These are phyloP conservation scores for Liopterus haemorrhoidalis DNA, from an alignment of 2,888 invertebrate species.

Conservation along the genomic window DNA sequence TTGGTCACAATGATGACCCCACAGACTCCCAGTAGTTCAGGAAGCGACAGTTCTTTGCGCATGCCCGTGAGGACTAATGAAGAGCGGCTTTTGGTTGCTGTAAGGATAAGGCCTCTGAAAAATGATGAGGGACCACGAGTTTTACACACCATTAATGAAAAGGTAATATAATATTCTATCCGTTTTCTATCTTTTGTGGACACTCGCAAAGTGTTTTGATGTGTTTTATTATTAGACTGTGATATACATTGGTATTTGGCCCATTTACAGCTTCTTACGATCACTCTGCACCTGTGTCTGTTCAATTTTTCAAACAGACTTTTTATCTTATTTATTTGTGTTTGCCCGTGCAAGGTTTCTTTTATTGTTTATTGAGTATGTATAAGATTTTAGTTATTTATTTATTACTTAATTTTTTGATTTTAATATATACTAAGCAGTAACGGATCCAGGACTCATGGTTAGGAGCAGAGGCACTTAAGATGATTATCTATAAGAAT, in stretches of 20 bases:
- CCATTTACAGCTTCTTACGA: constrained; percentile 4
- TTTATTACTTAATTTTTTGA: no score
- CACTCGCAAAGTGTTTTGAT: constrained; percentile 27
- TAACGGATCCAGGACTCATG: no score
- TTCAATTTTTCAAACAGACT: no score
- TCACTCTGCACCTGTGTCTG: constrained; percentile 15
- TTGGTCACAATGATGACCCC: constrained; percentile 40
- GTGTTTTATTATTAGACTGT: constrained; percentile 20
- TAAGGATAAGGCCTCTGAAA: constrained; percentile 80
- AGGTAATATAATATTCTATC: constrained; percentile 56
- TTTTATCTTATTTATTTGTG: no score
- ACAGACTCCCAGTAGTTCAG: constrained; percentile 44
- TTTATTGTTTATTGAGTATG: no score
- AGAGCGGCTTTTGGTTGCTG: constrained; percentile 62
- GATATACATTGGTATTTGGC: neutral
- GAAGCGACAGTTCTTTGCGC: constrained; percentile 41
- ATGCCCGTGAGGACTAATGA: constrained; percentile 40
- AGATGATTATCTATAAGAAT: no score
- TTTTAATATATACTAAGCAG: no score
- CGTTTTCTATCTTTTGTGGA: constrained; percentile 29
- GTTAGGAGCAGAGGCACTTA: no score
- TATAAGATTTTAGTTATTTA: no score
- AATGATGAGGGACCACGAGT: constrained; percentile 69
- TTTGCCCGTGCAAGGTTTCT: no score
- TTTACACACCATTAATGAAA: constrained; percentile 71